Evolutionary conservation across 2,888 invertebrate species (phyloP), one percentile per base, ranked within the genome.

Genomic region (Drosophila algonquin): DNA sequence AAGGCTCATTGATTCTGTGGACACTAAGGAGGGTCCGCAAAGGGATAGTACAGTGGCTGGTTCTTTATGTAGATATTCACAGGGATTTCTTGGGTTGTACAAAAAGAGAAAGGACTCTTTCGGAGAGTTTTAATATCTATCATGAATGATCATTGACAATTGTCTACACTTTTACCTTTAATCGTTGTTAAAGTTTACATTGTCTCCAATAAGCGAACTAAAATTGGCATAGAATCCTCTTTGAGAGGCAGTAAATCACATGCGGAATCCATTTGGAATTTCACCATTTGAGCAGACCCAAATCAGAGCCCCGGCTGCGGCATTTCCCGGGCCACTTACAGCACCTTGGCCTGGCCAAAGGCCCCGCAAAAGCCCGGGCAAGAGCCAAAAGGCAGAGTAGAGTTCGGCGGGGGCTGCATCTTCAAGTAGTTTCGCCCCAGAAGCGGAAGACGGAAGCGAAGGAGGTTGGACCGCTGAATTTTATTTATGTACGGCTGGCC

Each of bases 401-500:
- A 50, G 56, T 30, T 45, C 12, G 27, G 18, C 21, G 3, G 48
- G n/a, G 32, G 44, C 24, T 61, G 50, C 62, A 61, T 61, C 62
- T 48, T 7, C 18, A 12, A 48, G n/a, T 30, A 52, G n/a, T 52
- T 35, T 7, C 52, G 14, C 12, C n/a, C 48, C 50, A 54, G 12
- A 50, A 24, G 56, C 40, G 32, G 50, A 12, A 57, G 45, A 32
- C 46, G 46, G 27, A 44, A 50, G 58, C 55, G 53, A 63, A 21
- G 72, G 76, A 68, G 75, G 76, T 59, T 51, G 32, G 32, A 6
- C n/a, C 48, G 67, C 61, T 67, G 56, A 70, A 68, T 78, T 81
- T 83, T 83, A 86, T 86, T 86, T 86, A 86, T 87, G 81, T 78
- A 78, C 79, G 85, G 85, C 79, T 81, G 63, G 78, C 85, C 85